Evolutionary conservation across 1,140 invertebrate genomes (phyloP), one percentile per base, ranked within the genome.

Genomic region (Acromyrmex charruanus): DNA sequence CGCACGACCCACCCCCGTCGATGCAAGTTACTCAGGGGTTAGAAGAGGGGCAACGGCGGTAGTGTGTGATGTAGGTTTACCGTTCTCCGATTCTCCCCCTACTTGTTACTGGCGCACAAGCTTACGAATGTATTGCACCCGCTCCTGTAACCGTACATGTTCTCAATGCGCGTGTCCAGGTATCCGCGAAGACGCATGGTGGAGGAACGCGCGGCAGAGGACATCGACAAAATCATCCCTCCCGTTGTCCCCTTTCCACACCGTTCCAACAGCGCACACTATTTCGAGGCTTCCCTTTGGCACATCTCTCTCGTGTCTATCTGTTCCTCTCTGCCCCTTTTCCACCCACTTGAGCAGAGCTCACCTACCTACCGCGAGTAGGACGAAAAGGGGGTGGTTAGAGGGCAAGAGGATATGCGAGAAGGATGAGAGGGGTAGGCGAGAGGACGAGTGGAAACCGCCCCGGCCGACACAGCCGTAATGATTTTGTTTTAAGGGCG

Each of bases 401-500:
- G 61, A 71, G 35, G 68, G 80, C 68, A 82, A 82, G 80, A 66
- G 75, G 89, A 87, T 86, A 87, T 66, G 87, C 53, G 12, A 69
- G 80, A 39, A 61, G 49, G 69, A 77, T 65, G 77, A 74, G 55
- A 72, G 80, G 71, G 74, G 69, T 25, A 77, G 49, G 39, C 51
- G 74, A 72, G 86, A 89, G 88, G 87, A 88, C 85, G 91, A 89
- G 87, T 74, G 91, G 92, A 92, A 91, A 90, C 90, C 90, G 85
- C 82, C 85, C 89, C 88, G 77, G 87, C 91, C 92, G 88, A 92
- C 91, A 92, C 89, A 93, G 89, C 93, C 93, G 94, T 94, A 95
- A 95, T 95, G 95, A 95, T 95, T 95, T 95, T 94, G 94, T 95
- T 95, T 95, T 95, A 95, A 95, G 95, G 95, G 95, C 95, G 94